phyloP scores from a whole-genome alignment of 2,797 vertebrate genomes.

The Coluber constrictor region DNA sequence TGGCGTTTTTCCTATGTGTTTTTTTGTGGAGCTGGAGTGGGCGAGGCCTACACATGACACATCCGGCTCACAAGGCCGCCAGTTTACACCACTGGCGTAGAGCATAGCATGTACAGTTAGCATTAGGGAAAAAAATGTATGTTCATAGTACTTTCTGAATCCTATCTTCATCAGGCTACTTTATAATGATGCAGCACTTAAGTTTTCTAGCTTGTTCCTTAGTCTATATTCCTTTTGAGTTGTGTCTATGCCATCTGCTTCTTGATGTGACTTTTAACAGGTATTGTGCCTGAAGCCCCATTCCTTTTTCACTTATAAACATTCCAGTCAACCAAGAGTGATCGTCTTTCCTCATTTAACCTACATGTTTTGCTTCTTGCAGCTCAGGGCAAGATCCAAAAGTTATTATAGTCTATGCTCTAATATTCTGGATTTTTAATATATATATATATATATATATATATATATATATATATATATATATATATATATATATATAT shows the following conservation, averaged over 20 bases:
- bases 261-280: slow-evolving; percentile 26
- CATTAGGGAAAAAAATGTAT: neutral
- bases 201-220: slow-evolving; percentile 15
- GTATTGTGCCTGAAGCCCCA: slow-evolving; percentile 31
- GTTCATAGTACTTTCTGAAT: neutral
- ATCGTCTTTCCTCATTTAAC: slow-evolving; percentile 59
- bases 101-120: neutral
- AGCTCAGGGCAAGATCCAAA: slow-evolving; percentile 53
- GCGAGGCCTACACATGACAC: no score
- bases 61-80: no score
- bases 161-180: neutral
- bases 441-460: slow-evolving; percentile 42
- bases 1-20: no score
- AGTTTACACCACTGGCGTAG: no score
- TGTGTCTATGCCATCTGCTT: slow-evolving; percentile 11
- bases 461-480: slow-evolving; percentile 39
- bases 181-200: slow-evolving; percentile 27
- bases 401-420: slow-evolving; percentile 58
- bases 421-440: slow-evolving; percentile 39
- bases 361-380: slow-evolving; percentile 61
- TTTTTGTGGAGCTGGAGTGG: no score
- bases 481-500: slow-evolving; percentile 48
- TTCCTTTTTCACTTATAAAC: slow-evolving; percentile 43
- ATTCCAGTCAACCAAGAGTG: slow-evolving; percentile 28
- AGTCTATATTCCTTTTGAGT: slow-evolving; percentile 1